Conservation (phyloP, 2,797 vertebrate species). For the Cynopterus sphinx region DNA sequence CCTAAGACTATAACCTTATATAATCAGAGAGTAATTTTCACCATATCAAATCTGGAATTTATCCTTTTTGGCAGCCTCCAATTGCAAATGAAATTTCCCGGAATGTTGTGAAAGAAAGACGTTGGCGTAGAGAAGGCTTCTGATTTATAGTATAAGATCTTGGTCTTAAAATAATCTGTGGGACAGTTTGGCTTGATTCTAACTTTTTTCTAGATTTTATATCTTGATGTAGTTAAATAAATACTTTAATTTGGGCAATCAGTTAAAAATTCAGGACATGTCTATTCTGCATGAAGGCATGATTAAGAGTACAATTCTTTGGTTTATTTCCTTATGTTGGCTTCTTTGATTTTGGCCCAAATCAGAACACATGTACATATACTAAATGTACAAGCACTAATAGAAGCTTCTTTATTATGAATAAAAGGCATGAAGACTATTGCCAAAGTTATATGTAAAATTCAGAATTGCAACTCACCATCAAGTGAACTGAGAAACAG, state of each 20-base stretch:
- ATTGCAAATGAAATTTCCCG: constrained; percentile 24
- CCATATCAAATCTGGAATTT: constrained; percentile 60
- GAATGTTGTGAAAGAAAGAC: constrained; percentile 39
- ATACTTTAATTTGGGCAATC: constrained; percentile 39
- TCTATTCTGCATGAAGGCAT: neutral
- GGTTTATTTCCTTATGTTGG: neutral
- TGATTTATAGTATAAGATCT: neutral
- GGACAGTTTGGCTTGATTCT: neutral
- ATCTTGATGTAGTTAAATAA: constrained; percentile 43
- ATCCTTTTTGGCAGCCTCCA: neutral
- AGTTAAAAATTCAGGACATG: constrained; percentile 31
- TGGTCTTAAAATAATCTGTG: constrained; percentile 17
- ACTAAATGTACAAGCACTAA: neutral
- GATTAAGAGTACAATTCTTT: neutral
- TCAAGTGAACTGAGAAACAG: neutral
- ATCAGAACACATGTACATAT: neutral
- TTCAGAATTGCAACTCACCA: neutral
- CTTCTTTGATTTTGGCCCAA: constrained; percentile 12
- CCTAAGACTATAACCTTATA: constrained; percentile 34
- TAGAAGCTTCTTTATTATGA: neutral
- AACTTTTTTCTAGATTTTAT: constrained; percentile 54
- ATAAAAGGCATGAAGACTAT: neutral
- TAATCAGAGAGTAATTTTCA: constrained; percentile 51
- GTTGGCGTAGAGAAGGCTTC: neutral
- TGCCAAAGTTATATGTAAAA: neutral